These are phyloP conservation scores for Apogon talboti DNA, from an alignment of 2,797 vertebrate species.

Conservation along the genomic window DNA sequence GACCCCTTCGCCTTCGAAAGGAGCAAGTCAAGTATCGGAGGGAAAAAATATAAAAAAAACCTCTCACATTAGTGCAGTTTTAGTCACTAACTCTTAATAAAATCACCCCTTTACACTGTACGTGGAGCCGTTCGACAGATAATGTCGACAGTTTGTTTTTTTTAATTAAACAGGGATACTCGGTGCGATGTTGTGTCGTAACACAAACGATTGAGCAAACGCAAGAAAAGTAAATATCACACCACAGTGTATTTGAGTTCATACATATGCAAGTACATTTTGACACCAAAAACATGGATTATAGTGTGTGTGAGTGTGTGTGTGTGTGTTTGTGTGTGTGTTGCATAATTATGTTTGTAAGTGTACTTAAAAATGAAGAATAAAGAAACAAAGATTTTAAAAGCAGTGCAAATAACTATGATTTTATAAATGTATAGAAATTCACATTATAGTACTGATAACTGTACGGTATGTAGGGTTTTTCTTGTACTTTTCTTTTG, in stretches of 20 bases:
- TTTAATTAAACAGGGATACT: slow-evolving; percentile 8
- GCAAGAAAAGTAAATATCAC: slow-evolving; percentile 20
- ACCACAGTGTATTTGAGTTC: slow-evolving; percentile 36
- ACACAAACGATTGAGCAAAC: slow-evolving; percentile 17
- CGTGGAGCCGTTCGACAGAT: slow-evolving; percentile 24
- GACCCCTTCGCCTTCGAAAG: slow-evolving; percentile 58
- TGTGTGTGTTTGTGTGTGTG: slow-evolving; percentile 10
- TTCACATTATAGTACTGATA: slow-evolving; percentile 65
- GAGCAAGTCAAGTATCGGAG: slow-evolving; percentile 18
- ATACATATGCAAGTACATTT: slow-evolving; percentile 76
- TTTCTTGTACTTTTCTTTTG: slow-evolving; percentile 39
- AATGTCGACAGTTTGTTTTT: background rate
- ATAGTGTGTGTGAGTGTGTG: slow-evolving; percentile 22
- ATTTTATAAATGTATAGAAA: slow-evolving; percentile 81
- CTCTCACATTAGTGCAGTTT: slow-evolving; percentile 32
- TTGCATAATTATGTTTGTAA: slow-evolving; percentile 77
- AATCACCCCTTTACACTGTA: slow-evolving; percentile 19
- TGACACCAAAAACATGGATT: slow-evolving; percentile 77
- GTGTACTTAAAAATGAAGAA: slow-evolving; percentile 84
- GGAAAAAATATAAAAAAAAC: background rate
- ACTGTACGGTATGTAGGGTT: slow-evolving; percentile 55
- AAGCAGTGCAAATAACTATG: slow-evolving; percentile 72
- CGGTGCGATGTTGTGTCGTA: slow-evolving; percentile 37
- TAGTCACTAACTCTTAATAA: slow-evolving; percentile 16
- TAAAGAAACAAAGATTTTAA: slow-evolving; percentile 74